Evolutionary conservation across 1,140 invertebrate genomes (phyloP), one percentile per base, ranked within the genome.

Genomic region (Charaxes varanes): DNA sequence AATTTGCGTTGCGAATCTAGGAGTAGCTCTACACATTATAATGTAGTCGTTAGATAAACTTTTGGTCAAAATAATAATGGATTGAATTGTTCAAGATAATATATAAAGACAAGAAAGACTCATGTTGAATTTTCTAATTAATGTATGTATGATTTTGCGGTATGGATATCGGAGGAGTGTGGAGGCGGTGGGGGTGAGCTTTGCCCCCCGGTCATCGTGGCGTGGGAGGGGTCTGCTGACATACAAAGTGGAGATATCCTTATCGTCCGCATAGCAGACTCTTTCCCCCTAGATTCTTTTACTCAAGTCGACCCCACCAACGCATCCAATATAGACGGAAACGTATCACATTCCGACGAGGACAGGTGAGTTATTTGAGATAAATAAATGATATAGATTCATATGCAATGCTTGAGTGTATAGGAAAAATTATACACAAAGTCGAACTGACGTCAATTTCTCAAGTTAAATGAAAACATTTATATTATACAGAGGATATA

Each of bases 161-260:
- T 71, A 32, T 71, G 81, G 86, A 82, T 85, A 37, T 74, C 81
- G 50, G 86, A 87, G 61, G 86, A 87, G 53, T 88, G 87, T 54
- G 68, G 43, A 14, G 33, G 77, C 49, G 49, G 79, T 69, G 46
- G 74, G 14, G 74, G 74, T 14, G 81, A 76, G 41, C 77, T 83
- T 42, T 89, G 88, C 52, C 67, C 84, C 31, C 85, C 87, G 26
- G 79, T 84, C 67, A 77, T 86, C 37, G 71, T 87, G 22, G 87
- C 85, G 37, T 90, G 89, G 89, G 86, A 88, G 49, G 88, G 87
- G 11, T 70, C 85, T 22, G 85, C 86, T 6, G 88, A 89, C 62
- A 88, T 90, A 22, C 89, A 90, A 64, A 89, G 87, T 36, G 89
- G 89, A 19, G 89, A 90, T 72, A 88, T 90, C 50, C 84, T 90